phyloP scores from a whole-genome alignment of 2,888 invertebrate genomes.

The Vesta saturnalis region DNA sequence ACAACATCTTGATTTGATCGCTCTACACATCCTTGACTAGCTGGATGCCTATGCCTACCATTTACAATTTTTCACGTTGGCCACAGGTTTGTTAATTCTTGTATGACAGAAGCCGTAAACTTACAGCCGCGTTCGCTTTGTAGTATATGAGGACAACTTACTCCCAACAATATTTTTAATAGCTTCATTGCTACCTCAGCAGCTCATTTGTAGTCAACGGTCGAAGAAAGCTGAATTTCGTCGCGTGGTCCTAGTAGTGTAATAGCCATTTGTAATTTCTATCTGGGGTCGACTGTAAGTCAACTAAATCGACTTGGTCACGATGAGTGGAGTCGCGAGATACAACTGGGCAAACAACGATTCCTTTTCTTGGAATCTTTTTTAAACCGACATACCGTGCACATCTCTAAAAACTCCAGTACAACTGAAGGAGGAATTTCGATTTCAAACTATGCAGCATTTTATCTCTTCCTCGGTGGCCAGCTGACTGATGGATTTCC shows the following conservation, averaged over 20 bases:
- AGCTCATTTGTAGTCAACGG: slow-evolving; percentile 31
- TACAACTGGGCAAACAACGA: slow-evolving; percentile 33
- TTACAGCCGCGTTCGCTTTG: slow-evolving; percentile 18
- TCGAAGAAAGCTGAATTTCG: slow-evolving; percentile 22
- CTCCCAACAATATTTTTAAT: slow-evolving; percentile 33
- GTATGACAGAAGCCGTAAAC: slow-evolving; percentile 32
- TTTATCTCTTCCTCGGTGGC: slow-evolving; percentile 40
- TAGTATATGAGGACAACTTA: slow-evolving; percentile 20
- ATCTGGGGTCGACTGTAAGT: slow-evolving; percentile 32
- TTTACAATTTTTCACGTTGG: slow-evolving; percentile 33
- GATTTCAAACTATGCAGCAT: slow-evolving; percentile 27
- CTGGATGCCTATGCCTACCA: slow-evolving; percentile 21
- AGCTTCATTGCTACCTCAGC: slow-evolving; percentile 33
- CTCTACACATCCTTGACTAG: not conserved
- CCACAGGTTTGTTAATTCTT: slow-evolving; percentile 31
- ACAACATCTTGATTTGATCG: slow-evolving; percentile 29
- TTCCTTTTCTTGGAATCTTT: slow-evolving; percentile 31
- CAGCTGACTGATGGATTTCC: slow-evolving; percentile 33
- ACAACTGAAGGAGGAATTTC: slow-evolving; percentile 12
- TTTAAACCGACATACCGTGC: slow-evolving; percentile 32
- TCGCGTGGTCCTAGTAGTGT: slow-evolving; percentile 15
- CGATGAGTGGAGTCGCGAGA: slow-evolving; percentile 31
- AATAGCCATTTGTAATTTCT: slow-evolving; percentile 4
- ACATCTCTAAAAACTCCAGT: slow-evolving; percentile 35
- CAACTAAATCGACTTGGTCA: slow-evolving; percentile 34